phyloP scores from a whole-genome alignment of 2,888 invertebrate genomes.

The Prenolepis imparis region DNA sequence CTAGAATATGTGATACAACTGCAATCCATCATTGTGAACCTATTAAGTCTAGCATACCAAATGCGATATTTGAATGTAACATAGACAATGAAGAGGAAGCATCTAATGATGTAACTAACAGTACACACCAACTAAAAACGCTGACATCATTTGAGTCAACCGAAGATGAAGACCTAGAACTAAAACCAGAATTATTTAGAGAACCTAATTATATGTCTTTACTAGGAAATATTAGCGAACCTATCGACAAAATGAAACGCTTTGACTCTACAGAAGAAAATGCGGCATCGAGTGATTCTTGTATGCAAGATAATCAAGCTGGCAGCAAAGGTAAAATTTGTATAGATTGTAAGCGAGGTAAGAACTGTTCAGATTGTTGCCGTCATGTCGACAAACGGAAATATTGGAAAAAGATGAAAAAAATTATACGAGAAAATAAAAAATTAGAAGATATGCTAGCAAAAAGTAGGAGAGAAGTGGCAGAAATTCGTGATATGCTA shows the following conservation, averaged over 20 bases:
- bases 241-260: conserved; percentile 8
- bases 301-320: conserved; percentile 53
- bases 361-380: conserved; percentile 70
- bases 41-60: conserved; percentile 27
- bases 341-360: conserved; percentile 66
- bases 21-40: conserved; percentile 45
- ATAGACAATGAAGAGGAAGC: conserved; percentile 28
- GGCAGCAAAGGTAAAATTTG: conserved; percentile 64
- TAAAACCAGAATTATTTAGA: neutral
- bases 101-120: conserved; percentile 7
- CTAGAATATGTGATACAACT: conserved; percentile 78
- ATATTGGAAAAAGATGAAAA: conserved; percentile 79
- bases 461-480: conserved; percentile 79
- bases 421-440: conserved; percentile 79
- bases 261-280: conserved; percentile 6
- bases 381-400: conserved; percentile 70
- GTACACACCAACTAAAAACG: conserved; percentile 20
- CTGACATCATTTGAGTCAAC: neutral
- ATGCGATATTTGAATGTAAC: conserved; percentile 43
- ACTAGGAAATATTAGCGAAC: neutral
- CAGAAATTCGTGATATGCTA: conserved; percentile 80
- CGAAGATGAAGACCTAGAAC: neutral
- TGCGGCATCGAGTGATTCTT: conserved; percentile 40
- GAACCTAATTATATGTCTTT: conserved; percentile 12
- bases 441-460: conserved; percentile 78